phyloP scores from a whole-genome alignment of 2,113 vertebrate species.

The Macquaria ambigua region DNA sequence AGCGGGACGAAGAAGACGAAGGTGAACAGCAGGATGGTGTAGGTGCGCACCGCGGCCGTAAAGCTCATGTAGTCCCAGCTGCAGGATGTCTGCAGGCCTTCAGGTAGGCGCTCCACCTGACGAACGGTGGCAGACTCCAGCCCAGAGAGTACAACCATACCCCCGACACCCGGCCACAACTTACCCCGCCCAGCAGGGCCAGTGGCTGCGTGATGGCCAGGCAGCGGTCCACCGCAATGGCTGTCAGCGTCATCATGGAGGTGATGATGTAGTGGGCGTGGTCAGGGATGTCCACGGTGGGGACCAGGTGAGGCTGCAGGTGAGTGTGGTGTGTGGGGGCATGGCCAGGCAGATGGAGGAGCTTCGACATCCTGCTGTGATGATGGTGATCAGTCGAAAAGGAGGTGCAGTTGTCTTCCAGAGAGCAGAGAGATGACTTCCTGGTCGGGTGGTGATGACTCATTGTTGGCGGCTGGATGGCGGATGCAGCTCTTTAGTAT shows the following conservation, averaged over 20 bases:
- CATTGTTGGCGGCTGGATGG: not conserved
- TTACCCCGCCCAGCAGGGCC: conserved; percentile 14
- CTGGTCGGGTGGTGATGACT: not conserved
- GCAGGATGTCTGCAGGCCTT: conserved; percentile 51
- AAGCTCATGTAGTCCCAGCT: conserved; percentile 58
- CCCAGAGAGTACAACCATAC: conserved; percentile 47
- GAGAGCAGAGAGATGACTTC: conserved; percentile 7
- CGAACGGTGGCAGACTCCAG: conserved; percentile 53
- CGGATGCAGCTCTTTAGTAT: too few species aligned
- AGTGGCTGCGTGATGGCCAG: conserved; percentile 40
- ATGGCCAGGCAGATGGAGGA: not conserved
- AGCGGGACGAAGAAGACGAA: conserved; percentile 47
- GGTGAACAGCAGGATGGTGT: conserved; percentile 42
- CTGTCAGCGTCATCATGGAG: conserved; percentile 54
- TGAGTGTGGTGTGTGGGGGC: not conserved
- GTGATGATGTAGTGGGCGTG: conserved; percentile 3
- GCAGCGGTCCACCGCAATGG: conserved; percentile 41
- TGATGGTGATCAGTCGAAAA: not conserved
- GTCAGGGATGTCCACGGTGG: too few species aligned
- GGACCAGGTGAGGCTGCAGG: not conserved
- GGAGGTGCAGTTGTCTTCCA: conserved; percentile 31
- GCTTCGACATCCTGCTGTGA: not conserved
- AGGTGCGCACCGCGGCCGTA: conserved; percentile 10
- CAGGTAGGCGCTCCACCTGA: conserved; percentile 49
- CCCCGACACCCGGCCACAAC: conserved; percentile 8